Conservation (phyloP, 1,140 invertebrate genomes). For the Papilio aristodemus region DNA sequence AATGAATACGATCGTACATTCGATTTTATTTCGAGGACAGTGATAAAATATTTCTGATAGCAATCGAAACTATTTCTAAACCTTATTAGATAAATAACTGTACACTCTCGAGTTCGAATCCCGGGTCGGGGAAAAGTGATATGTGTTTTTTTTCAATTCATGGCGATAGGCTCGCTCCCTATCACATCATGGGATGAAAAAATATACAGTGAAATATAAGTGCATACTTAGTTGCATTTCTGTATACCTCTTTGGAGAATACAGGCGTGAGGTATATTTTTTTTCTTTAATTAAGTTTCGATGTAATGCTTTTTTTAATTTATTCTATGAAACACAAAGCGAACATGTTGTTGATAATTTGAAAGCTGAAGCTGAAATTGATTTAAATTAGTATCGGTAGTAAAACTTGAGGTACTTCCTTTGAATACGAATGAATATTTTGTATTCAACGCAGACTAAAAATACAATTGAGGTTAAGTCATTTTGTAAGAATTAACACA, state of each 20-base stretch:
- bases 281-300: too few relatives aligned
- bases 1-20: slow-evolving; percentile 10
- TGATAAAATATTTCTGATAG: background rate
- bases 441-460: slow-evolving; percentile 6
- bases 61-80: background rate
- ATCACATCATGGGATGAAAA: too few relatives aligned
- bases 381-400: slow-evolving; percentile 15
- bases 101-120: too few relatives aligned
- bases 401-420: background rate
- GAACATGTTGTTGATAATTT: background rate
- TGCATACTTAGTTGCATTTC: too few relatives aligned
- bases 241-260: too few relatives aligned
- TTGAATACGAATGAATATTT: slow-evolving; percentile 1
- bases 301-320: too few relatives aligned
- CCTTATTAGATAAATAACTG: too few relatives aligned
- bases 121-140: too few relatives aligned
- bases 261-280: too few relatives aligned
- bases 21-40: background rate
- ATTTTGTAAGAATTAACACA: background rate
- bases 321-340: background rate
- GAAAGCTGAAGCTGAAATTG: background rate
- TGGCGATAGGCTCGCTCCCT: too few relatives aligned
- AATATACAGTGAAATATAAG: too few relatives aligned
- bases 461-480: background rate
- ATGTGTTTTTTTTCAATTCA: too few relatives aligned